Evolutionary conservation across 2,113 vertebrate species (phyloP).

Genomic region (Chaetops frenatus): DNA sequence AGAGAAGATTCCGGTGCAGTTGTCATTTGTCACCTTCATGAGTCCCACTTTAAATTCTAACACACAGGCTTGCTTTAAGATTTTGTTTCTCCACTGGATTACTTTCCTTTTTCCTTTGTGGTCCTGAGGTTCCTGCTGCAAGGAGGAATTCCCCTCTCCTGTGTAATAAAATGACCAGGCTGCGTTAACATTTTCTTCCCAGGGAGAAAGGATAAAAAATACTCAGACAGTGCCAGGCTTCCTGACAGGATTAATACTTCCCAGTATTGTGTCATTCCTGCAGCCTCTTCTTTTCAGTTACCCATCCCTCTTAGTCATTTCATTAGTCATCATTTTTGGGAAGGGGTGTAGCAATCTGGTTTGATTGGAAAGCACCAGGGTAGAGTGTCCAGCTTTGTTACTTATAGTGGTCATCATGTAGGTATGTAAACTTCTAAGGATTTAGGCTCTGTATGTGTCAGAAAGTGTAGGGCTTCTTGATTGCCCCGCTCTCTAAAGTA

Average conservation of each 20-base stretch:
- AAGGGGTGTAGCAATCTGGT: not conserved
- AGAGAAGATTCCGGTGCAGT: not conserved
- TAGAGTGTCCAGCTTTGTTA: not conserved
- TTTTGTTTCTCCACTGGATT: not conserved
- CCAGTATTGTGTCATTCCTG: conserved; percentile 17
- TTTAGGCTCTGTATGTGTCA: not conserved
- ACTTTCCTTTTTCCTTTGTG: not conserved
- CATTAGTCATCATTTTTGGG: conserved; percentile 51
- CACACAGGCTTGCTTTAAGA: not conserved
- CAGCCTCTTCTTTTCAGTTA: conserved; percentile 22
- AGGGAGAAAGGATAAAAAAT: not conserved
- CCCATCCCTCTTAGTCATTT: conserved; percentile 55
- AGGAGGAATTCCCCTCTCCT: not conserved
- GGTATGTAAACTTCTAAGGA: not conserved
- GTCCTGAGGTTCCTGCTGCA: not conserved
- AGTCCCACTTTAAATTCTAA: not conserved
- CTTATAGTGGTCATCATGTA: not conserved
- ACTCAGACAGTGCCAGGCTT: not conserved
- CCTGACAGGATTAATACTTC: conserved; percentile 27
- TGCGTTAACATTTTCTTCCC: not conserved
- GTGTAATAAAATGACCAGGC: not conserved
- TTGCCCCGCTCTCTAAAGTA: not conserved
- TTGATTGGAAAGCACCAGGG: not conserved
- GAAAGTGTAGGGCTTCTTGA: not conserved
- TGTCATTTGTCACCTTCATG: not conserved